Evolutionary conservation across 2,888 invertebrate species (phyloP).

Genomic region (Andricus curvator): DNA sequence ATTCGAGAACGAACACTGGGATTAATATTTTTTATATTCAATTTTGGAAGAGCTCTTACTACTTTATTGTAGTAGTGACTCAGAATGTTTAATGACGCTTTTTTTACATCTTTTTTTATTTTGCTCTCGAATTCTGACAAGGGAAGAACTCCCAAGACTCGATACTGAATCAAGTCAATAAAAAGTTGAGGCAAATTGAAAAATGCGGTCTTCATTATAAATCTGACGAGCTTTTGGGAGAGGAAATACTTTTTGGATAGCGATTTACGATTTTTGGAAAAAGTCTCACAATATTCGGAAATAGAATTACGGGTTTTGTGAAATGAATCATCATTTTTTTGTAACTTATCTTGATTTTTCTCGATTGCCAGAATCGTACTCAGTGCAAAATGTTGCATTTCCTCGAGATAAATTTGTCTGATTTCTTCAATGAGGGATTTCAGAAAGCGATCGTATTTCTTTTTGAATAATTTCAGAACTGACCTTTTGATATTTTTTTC

Average conservation of each 20-base stretch:
- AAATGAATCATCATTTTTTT: background rate
- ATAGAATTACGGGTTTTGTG: background rate
- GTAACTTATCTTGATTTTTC: conserved; percentile 24
- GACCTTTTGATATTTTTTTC: conserved; percentile 66
- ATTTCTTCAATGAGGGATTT: conserved; percentile 64
- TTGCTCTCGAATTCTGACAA: conserved; percentile 67
- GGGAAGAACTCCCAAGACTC: conserved; percentile 56
- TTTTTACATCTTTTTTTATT: conserved; percentile 72
- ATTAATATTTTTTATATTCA: conserved; percentile 62
- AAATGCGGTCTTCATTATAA: conserved; percentile 67
- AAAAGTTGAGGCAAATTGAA: conserved; percentile 75
- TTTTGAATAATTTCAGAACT: conserved; percentile 58
- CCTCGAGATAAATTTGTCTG: conserved; percentile 62
- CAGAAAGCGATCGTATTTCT: conserved; percentile 59
- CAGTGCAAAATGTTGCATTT: conserved; percentile 62
- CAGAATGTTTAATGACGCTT: conserved; percentile 73
- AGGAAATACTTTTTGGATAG: conserved; percentile 67
- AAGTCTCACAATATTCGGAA: conserved; percentile 43
- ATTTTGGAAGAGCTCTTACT: conserved; percentile 68
- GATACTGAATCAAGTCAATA: conserved; percentile 70
- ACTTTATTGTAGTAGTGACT: conserved; percentile 78
- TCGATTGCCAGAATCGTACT: conserved; percentile 43
- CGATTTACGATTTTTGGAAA: conserved; percentile 54
- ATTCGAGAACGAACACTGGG: conserved; percentile 71
- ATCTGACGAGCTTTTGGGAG: conserved; percentile 63